phyloP scores from a whole-genome alignment of 2,888 invertebrate genomes.

The Parelbella ahira region DNA sequence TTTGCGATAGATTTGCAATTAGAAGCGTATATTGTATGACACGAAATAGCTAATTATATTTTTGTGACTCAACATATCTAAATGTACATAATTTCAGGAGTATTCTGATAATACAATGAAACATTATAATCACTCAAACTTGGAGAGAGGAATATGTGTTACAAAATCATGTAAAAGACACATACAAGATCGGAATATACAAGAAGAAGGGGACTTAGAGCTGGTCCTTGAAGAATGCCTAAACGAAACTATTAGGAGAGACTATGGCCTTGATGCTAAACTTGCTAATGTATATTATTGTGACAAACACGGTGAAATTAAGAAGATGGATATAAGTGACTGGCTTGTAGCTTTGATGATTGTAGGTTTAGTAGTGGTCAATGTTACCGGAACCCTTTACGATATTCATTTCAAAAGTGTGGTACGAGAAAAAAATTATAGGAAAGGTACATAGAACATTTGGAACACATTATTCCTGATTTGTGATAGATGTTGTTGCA shows the following conservation, averaged over 20 bases:
- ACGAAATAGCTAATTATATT: too few relatives aligned
- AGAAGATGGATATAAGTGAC: background rate
- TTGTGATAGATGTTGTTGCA: too few relatives aligned
- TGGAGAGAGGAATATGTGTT: constrained; percentile 29
- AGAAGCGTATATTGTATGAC: too few relatives aligned
- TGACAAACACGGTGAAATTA: background rate
- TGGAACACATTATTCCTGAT: too few relatives aligned
- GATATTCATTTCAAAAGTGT: constrained; percentile 1
- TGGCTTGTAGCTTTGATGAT: background rate
- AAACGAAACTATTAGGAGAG: constrained; percentile 3
- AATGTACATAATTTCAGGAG: constrained; percentile 1
- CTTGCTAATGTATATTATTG: background rate
- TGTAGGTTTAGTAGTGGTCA: constrained; percentile 1
- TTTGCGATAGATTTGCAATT: too few relatives aligned
- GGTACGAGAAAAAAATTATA: background rate
- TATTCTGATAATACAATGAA: constrained; percentile 1
- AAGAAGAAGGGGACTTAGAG: constrained; percentile 6
- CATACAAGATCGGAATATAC: constrained; percentile 1
- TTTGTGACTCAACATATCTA: too few relatives aligned
- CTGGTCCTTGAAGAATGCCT: constrained; percentile 8
- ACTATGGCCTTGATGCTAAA: constrained; percentile 7
- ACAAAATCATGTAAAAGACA: constrained; percentile 23
- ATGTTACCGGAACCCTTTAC: constrained; percentile 10
- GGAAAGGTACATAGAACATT: too few relatives aligned
- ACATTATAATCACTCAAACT: constrained; percentile 27